A percentile compares a stretch with the other conserved stretches of the same genome.
Conservation (phyloP, 2,113 vertebrate genomes). For the Prunella fulvescens region DNA sequence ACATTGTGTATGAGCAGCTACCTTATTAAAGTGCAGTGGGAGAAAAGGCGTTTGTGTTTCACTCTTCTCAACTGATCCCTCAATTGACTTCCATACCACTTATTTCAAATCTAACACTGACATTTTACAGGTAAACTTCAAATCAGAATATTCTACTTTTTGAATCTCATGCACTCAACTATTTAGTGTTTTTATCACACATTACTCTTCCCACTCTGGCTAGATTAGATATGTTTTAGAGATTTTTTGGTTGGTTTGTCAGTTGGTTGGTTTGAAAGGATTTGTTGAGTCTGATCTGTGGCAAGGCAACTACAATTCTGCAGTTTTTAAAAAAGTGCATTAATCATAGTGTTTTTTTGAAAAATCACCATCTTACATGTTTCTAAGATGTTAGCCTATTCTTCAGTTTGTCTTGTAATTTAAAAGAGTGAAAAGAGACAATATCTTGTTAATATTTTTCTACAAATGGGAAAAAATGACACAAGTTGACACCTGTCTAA, state of each 20-base stretch:
- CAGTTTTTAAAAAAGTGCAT: background rate
- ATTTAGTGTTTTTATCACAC: background rate
- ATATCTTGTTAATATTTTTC: background rate
- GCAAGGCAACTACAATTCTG: background rate
- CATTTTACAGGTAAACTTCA: background rate
- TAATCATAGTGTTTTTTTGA: accelerated
- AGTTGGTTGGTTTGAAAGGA: background rate
- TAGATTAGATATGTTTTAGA: background rate
- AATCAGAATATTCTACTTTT: background rate
- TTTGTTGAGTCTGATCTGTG: background rate
- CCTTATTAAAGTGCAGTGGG: background rate
- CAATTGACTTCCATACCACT: background rate
- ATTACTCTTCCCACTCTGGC: background rate
- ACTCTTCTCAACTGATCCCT: background rate
- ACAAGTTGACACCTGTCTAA: background rate
- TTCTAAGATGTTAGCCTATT: background rate
- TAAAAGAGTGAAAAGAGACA: background rate
- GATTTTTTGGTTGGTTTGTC: background rate
- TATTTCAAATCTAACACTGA: background rate
- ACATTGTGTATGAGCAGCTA: background rate
- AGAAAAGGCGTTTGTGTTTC: background rate
- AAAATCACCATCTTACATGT: background rate
- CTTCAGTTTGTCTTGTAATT: background rate
- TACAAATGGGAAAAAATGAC: background rate
- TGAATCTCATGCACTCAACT: background rate